Evolutionary conservation across 1,140 invertebrate genomes (phyloP), one percentile per base, ranked within the genome.

Genomic region (Solen grandis): DNA sequence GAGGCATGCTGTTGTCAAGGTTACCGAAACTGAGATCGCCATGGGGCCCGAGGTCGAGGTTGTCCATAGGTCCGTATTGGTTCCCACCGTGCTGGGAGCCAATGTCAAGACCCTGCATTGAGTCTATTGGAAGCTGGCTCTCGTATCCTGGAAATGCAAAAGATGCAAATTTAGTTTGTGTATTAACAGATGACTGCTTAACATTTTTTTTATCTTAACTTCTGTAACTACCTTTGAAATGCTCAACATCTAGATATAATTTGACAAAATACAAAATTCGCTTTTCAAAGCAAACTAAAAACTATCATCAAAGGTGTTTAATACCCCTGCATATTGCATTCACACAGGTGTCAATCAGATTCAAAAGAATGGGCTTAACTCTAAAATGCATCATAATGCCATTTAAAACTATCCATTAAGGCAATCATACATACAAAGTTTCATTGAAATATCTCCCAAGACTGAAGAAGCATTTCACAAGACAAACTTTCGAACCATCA

Each of bases 41-140:
- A n/a, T 83, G 84, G 19, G 87, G 84, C 27, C 94, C 95, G 57
- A 97, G 95, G 90, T 98, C 97, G 95, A 95, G 92, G 77, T 91
- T 88, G 92, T 97, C 96, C 94, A 97, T 95, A 82, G 94, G 94
- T 73, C 95, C 95, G 10, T 83, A 81, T 89, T 96, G 95, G 59
- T 95, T 95, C 73, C 93, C 94, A 59, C 91, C 92, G 55, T 94
- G 93, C 31, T 94, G 94, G 84, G 95, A 95, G 86, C 96, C 96
- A 89, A 98, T 96, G 89, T 98, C 97, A 87, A 98, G 93, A 82
- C 97, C 97, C 94, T 98, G 96, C 96, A 98, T 97, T 76, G 96
- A 97, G 93, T 97, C 96, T 96, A 98, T 96, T 94, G 97, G 97
- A 95, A 98, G 95, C 95, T 97, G 96, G 33, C 84, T 74, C 94